Evolutionary conservation across 1,140 invertebrate species (phyloP).

Genomic region (Centruroides sculpturatus): DNA sequence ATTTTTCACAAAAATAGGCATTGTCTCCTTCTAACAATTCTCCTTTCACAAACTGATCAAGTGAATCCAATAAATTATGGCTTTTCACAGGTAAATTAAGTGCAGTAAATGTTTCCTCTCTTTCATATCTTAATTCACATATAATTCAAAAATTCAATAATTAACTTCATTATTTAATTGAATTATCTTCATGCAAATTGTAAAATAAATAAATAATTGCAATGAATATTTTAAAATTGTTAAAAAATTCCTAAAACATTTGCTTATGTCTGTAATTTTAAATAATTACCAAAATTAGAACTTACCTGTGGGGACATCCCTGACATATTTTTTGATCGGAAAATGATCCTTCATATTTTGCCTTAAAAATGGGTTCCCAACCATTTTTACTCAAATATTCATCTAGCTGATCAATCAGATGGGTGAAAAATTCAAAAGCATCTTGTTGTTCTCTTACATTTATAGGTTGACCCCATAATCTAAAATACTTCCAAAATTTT

Average conservation of each 20-base stretch:
- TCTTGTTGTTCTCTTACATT: constrained; percentile 47
- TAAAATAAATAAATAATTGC: no score
- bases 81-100: constrained; percentile 42
- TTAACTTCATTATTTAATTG: no score
- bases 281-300: not conserved
- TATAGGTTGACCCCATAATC: constrained; percentile 39
- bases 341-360: constrained; percentile 39
- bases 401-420: constrained; percentile 42
- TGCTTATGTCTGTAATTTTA: no score
- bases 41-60: constrained; percentile 45
- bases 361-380: constrained; percentile 24
- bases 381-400: constrained; percentile 31
- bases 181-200: no score
- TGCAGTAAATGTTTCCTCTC: constrained; percentile 42
- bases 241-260: no score
- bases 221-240: no score
- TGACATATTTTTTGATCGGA: constrained; percentile 47
- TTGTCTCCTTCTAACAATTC: constrained; percentile 45
- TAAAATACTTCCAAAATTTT: constrained; percentile 43
- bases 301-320: constrained; percentile 40
- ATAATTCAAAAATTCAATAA: not conserved
- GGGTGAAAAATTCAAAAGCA: constrained; percentile 42
- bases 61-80: constrained; percentile 39
- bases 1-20: constrained; percentile 46
- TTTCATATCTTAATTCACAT: constrained; percentile 32